Conservation (phyloP, 2,797 vertebrate species). For the Hirundo rustica region DNA sequence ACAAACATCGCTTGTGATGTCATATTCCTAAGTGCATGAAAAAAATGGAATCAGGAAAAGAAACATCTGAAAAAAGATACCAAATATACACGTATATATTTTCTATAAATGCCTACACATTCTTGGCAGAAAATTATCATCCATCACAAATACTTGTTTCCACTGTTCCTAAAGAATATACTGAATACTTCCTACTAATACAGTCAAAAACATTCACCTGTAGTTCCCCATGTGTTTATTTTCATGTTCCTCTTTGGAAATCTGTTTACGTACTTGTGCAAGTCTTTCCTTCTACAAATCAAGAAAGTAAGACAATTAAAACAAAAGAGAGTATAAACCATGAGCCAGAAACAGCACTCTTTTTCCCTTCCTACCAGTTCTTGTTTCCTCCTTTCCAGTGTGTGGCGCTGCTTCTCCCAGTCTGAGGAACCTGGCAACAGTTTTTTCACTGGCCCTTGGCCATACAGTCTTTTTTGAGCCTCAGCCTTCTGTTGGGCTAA, state of each 20-base stretch:
- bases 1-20: neutral
- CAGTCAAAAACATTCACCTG: slow-evolving; percentile 80
- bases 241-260: slow-evolving; percentile 95
- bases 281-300: slow-evolving; percentile 92
- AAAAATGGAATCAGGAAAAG: neutral
- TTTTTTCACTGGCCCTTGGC: slow-evolving; percentile 89
- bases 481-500: slow-evolving; percentile 97
- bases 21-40: neutral
- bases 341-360: neutral
- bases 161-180: neutral
- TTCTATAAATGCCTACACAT: neutral
- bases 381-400: slow-evolving; percentile 90
- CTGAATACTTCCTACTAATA: neutral
- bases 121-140: neutral
- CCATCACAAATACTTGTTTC: neutral
- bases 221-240: slow-evolving; percentile 97
- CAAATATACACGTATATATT: neutral
- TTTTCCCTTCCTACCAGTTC: slow-evolving; percentile 84
- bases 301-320: slow-evolving; percentile 59
- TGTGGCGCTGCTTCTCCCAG: slow-evolving; percentile 94
- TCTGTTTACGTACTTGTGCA: slow-evolving; percentile 93
- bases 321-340: neutral
- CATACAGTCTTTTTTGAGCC: slow-evolving; percentile 93
- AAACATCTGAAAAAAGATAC: neutral
- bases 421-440: slow-evolving; percentile 89